Base-by-base conservation (phyloP, 2,888 invertebrate genomes). In the Plebejus argus region DNA sequence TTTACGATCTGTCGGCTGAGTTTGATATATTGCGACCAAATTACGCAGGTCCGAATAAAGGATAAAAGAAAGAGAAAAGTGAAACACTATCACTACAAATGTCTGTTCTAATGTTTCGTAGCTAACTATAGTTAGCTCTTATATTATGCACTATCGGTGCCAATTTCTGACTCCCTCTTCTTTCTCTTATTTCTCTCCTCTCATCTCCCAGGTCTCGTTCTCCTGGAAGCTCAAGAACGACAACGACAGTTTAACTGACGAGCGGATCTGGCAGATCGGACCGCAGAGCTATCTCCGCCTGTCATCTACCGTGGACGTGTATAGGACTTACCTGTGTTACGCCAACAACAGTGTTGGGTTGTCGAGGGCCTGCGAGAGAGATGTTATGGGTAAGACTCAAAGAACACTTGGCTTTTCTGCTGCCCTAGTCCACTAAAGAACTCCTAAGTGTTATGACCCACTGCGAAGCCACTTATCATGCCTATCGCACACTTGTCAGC, bases 171-270 rank as follows among this genome's bases (percentile, higher is more conserved):
- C 70, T 6, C 6, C 1, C 3, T 15, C 8, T 18, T 33, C 28
- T 76, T 20, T 66, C 2, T 66, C 35, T 49, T 18, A 76, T 70
- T 58, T 49, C 53, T 28, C 20, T n/a, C 35, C n/a, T 77, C 20
- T 45, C 45, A 45, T 45, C 10, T 2, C 0, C 39, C 88, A 96
- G 95, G 95, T 95, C 20, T 95, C 96, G 78, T 98, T 98, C 92
- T 95, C 95, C 49, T 98, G 98, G 98, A 96, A 96, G 84, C 95
- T 98, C 80, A 97, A 97, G 90, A 97, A 96, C 84, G 97, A 97
- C 85, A 98, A 98, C 89, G 97, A 97, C 89, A 96, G 97, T 15
- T 92, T 96, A 10, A 95, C 95, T 1, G 95, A 96, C 82, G 91
- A 94, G 82, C 85, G 91, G 82, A 95, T 96, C 80, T 94, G 95